Evolutionary conservation across 64 coral and sea anemone genomes (phyloP), one percentile per base, ranked within the genome.

Genomic region (Porites australiensis): DNA sequence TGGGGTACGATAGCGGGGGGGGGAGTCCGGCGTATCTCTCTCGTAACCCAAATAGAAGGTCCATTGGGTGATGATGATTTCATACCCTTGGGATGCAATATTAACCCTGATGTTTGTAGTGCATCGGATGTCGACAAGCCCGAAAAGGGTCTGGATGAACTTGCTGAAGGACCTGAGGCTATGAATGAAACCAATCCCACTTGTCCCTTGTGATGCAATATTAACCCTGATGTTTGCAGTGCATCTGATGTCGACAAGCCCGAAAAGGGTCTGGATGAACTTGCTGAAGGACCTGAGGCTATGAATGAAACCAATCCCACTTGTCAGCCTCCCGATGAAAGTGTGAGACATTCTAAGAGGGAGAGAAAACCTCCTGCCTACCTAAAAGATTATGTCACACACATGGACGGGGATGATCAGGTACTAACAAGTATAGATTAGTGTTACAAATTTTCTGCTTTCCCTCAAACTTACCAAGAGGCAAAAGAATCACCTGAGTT

Each of bases 391-490:
- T 91, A 82, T 91, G 15, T 91, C 23, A 71, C 77, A 79, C n/a
- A 91, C 49, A 47, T 70, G 89, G 89, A 91, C 8, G 50, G 52
- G 65, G 52, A 13, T 69, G 67, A 90, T 91, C 21, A 91, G 67
- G 80, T 92, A 23, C 53, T 92, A 65, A 86, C 79, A 61, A 83
- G 51, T 75, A 53, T 92, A 72, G 68, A 74, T 51, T 91, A 91
- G 70, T 84, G 89, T 84, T 91, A 91, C 53, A 64, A 91, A 74
- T 62, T 84, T 58, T 84, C 79, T 83, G 63, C 19, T 70, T 80
- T 90, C 57, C 89, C 79, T 90, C 54, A 90, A 79, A 90, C 88
- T 48, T 90, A 90, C 49, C 27, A 64, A 61, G 89, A 91, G 14
- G 89, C 89, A 27, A 91, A 72, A 77, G 64, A 83, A 70, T 91